Conservation (phyloP, 2,888 invertebrate genomes). For the Andrena dorsata region DNA sequence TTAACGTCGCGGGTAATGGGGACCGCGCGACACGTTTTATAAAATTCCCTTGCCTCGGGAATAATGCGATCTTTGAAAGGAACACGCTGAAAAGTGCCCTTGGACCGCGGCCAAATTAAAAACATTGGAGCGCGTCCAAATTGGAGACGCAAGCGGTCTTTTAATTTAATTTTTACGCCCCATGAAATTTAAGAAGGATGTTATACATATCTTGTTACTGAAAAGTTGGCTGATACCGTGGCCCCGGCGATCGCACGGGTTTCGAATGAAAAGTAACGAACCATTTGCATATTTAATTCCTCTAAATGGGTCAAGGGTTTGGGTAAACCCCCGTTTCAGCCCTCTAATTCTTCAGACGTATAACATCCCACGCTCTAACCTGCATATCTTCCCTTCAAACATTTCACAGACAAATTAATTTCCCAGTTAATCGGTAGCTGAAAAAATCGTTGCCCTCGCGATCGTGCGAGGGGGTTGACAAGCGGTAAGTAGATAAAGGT, state of each 20-base stretch:
- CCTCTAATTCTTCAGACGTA: not conserved
- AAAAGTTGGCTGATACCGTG: not conserved
- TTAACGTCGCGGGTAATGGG: not conserved
- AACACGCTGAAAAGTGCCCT: slow-evolving; percentile 6
- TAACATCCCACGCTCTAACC: not conserved
- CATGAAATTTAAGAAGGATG: slow-evolving; percentile 8
- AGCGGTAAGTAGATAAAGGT: not conserved
- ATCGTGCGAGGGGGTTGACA: slow-evolving; percentile 14
- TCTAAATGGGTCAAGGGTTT: not conserved
- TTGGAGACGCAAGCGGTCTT: slow-evolving; percentile 18
- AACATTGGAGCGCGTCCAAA: slow-evolving; percentile 16
- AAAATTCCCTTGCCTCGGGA: not conserved
- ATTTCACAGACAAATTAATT: not conserved
- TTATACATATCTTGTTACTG: slow-evolving; percentile 1
- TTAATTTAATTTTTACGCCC: slow-evolving; percentile 31
- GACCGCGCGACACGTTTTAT: not conserved
- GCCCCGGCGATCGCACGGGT: not conserved
- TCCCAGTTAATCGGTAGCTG: not conserved
- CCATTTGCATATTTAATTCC: slow-evolving; percentile 1
- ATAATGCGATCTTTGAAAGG: slow-evolving; percentile 9
- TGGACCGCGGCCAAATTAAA: slow-evolving; percentile 20
- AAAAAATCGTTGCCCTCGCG: not conserved
- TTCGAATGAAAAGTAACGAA: not conserved
- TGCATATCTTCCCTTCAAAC: not conserved
- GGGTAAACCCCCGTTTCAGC: not conserved